Base-by-base conservation (phyloP, 2,113 vertebrate genomes). In the Odontesthes bonariensis region DNA sequence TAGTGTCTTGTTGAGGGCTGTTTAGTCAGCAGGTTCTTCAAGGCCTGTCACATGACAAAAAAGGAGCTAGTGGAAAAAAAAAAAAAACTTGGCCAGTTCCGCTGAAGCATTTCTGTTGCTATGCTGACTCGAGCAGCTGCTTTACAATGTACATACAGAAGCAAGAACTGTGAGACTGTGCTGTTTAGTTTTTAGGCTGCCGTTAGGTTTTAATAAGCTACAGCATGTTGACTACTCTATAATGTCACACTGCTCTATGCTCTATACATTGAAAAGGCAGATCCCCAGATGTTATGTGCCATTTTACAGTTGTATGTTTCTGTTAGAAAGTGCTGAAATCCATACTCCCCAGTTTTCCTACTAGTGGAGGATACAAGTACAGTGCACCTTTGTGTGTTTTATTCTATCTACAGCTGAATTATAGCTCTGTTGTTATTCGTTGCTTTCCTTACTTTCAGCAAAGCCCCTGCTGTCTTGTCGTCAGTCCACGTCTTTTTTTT, bases 1-100 rank as follows among this genome's bases (percentile, higher is more conserved):
- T 80, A 11, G 77, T 81, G 82, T 85, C 47, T 71, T 6, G 64
- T 74, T 59, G 22, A 64, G 58, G 57, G 66, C 75, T 68, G 77
- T 80, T 73, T 3, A 81, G 89, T 92, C 92, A 94, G 90, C 88
- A 84, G 69, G 79, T 91, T 84, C 38, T 73, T 80, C 59, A 62
- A 73, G 75, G 63, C 38, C 54, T 1, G 75, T 90, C 90, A 90
- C 80, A 79, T 91, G 88, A 88, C 65, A 0, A 10, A 47, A 16
- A 32, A 44, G 76, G 56, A 68, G 22, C 14, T 38, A n/a, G n/a
- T n/a, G n/a, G n/a, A n/a, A n/a, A n/a, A n/a, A 33, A 20, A 22
- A 17, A 63, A 73, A 67, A 64, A 86, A 88, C 69, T 60, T 53
- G 55, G 10, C 27, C 51, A 0, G 8, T 58, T 49, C 64, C 55